phyloP scores from a whole-genome alignment of 2,888 invertebrate species.

The Eristalinus aeneus region DNA sequence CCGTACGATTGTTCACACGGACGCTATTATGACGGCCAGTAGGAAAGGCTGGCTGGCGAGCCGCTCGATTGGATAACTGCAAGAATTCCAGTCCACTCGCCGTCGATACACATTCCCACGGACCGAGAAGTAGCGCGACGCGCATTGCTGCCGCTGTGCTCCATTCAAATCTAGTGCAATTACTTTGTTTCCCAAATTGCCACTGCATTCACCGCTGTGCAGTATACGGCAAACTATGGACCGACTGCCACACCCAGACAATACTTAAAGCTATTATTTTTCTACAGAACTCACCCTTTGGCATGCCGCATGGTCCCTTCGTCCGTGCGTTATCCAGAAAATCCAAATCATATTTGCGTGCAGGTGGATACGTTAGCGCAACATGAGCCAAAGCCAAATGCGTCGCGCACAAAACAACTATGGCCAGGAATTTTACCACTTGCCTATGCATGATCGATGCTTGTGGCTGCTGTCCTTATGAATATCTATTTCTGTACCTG shows the following conservation, averaged over 20 bases:
- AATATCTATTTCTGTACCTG: slow-evolving; percentile 7
- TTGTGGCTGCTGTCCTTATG: slow-evolving; percentile 32
- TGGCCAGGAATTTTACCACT: slow-evolving; percentile 60
- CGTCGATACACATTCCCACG: slow-evolving; percentile 58
- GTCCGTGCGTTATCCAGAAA: slow-evolving; percentile 95
- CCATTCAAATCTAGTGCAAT: slow-evolving; percentile 68
- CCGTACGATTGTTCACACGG: slow-evolving; percentile 41
- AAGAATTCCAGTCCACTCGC: slow-evolving; percentile 32
- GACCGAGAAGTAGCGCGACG: slow-evolving; percentile 18
- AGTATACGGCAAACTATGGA: slow-evolving; percentile 14
- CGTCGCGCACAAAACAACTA: slow-evolving; percentile 43
- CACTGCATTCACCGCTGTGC: slow-evolving; percentile 33
- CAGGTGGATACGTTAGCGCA: slow-evolving; percentile 93
- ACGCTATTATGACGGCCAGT: slow-evolving; percentile 36
- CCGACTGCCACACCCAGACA: slow-evolving; percentile 34
- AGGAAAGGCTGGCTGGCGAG: neutral
- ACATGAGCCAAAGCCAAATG: slow-evolving; percentile 84
- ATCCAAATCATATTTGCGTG: slow-evolving; percentile 93
- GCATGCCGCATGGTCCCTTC: slow-evolving; percentile 96
- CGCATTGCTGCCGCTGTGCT: slow-evolving; percentile 12
- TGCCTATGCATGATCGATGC: slow-evolving; percentile 60
- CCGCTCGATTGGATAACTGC: neutral
- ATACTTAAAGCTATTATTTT: neutral
- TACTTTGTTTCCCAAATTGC: slow-evolving; percentile 64
- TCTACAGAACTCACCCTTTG: slow-evolving; percentile 87